Evolutionary conservation across 2,888 invertebrate genomes (phyloP).

Genomic region (Brachyopa scutellaris): DNA sequence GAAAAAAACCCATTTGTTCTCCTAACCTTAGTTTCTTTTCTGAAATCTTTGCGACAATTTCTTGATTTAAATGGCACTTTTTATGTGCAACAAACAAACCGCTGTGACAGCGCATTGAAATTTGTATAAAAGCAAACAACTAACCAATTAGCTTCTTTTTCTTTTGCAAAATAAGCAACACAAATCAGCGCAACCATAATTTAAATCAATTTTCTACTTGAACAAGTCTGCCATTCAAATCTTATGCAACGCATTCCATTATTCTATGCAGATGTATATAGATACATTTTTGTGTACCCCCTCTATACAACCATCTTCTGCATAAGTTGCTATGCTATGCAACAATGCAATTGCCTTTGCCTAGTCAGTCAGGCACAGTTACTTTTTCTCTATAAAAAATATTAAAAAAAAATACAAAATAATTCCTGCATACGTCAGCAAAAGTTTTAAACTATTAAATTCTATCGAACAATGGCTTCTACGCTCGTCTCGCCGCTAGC

Average conservation of each 20-base stretch:
- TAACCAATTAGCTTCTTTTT: constrained; percentile 8
- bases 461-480: constrained; percentile 39
- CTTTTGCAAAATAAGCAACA: constrained; percentile 3
- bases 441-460: constrained; percentile 28
- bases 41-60: too few relatives aligned
- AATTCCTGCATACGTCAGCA: constrained; percentile 24
- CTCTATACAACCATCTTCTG: too few relatives aligned
- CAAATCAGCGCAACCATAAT: constrained; percentile 23
- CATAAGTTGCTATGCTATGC: too few relatives aligned
- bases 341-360: constrained; percentile 43
- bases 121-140: too few relatives aligned
- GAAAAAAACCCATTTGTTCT: too few relatives aligned
- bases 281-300: neutral
- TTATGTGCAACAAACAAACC: too few relatives aligned
- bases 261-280: constrained; percentile 48
- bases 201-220: constrained; percentile 56
- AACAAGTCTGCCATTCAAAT: constrained; percentile 38
- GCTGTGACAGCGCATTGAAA: too few relatives aligned
- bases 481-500: neutral
- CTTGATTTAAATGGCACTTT: too few relatives aligned
- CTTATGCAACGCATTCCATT: constrained; percentile 57
- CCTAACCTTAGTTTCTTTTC: too few relatives aligned
- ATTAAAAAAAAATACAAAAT: neutral
- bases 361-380: constrained; percentile 3
- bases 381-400: constrained; percentile 23